Evolutionary conservation across 2,888 invertebrate genomes (phyloP).

Genomic region (Mythimna impura): DNA sequence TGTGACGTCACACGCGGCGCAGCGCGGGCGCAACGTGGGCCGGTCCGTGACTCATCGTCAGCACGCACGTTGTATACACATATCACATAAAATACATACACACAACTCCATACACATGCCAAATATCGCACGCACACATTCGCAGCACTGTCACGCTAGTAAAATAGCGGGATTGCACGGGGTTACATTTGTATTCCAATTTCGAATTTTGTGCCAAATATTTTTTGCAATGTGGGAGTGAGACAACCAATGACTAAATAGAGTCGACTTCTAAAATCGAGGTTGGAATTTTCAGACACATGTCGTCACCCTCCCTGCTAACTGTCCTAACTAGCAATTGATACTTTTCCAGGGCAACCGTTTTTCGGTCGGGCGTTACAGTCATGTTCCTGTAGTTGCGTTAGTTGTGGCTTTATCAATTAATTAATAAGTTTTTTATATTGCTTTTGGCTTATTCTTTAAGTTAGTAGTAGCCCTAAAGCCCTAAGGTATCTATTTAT

Average conservation of each 20-base stretch:
- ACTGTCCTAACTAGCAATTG: too few species aligned
- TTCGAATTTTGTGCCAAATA: not conserved
- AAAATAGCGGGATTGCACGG: not conserved
- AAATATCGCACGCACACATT: constrained; percentile 24
- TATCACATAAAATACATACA: constrained; percentile 3
- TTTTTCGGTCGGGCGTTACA: too few species aligned
- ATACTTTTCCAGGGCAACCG: too few species aligned
- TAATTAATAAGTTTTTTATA: too few species aligned
- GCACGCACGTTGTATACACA: constrained; percentile 61
- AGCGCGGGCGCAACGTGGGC: constrained; percentile 65
- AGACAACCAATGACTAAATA: not conserved
- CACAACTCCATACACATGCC: constrained; percentile 6
- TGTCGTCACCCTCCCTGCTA: too few species aligned
- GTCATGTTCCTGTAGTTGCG: too few species aligned
- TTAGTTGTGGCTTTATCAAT: too few species aligned
- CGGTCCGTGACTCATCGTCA: constrained; percentile 58
- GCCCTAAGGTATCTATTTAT: too few species aligned
- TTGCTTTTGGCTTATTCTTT: too few species aligned
- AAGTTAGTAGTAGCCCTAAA: too few species aligned
- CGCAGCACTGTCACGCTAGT: not conserved
- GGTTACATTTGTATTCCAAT: not conserved
- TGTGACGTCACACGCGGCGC: constrained; percentile 54
- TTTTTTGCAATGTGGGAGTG: constrained; percentile 1
- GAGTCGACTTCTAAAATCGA: not conserved
- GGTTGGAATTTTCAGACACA: constrained; percentile 17